Evolutionary conservation across 1,140 invertebrate genomes (phyloP).

Genomic region (Samia ricini): DNA sequence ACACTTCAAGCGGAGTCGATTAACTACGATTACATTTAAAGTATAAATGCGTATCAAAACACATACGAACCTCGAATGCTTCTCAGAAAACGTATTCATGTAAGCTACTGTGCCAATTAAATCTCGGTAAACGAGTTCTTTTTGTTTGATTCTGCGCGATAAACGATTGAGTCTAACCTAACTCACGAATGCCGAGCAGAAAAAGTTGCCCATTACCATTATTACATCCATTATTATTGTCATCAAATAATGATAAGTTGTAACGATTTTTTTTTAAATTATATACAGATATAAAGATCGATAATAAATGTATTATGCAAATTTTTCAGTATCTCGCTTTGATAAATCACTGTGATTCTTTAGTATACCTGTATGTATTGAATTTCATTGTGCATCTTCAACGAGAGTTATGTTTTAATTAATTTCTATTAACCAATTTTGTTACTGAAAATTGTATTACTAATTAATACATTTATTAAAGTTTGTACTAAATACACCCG

Average conservation of each 20-base stretch:
- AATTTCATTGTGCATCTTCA: too few relatives aligned
- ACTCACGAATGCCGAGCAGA: neutral
- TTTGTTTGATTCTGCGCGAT: conserved; percentile 4
- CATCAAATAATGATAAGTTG: neutral
- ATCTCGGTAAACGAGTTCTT: neutral
- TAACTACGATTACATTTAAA: neutral
- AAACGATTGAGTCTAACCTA: conserved; percentile 4
- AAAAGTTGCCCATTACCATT: neutral
- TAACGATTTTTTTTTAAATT: neutral
- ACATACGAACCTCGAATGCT: neutral
- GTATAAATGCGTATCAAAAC: neutral
- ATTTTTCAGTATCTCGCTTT: too few relatives aligned
- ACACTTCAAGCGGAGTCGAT: neutral
- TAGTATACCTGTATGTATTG: too few relatives aligned
- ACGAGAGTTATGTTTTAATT: too few relatives aligned
- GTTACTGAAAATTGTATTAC: too few relatives aligned
- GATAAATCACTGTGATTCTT: too few relatives aligned
- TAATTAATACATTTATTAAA: too few relatives aligned
- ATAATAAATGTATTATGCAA: too few relatives aligned
- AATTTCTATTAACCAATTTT: too few relatives aligned
- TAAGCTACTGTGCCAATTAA: conserved; percentile 11
- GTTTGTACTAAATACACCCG: too few relatives aligned
- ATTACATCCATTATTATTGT: too few relatives aligned
- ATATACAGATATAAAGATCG: neutral
- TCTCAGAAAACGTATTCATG: conserved; percentile 1